Evolutionary conservation across 2,113 vertebrate genomes (phyloP), one percentile per base, ranked within the genome.

Genomic region (Chaetorhynchus papuensis): DNA sequence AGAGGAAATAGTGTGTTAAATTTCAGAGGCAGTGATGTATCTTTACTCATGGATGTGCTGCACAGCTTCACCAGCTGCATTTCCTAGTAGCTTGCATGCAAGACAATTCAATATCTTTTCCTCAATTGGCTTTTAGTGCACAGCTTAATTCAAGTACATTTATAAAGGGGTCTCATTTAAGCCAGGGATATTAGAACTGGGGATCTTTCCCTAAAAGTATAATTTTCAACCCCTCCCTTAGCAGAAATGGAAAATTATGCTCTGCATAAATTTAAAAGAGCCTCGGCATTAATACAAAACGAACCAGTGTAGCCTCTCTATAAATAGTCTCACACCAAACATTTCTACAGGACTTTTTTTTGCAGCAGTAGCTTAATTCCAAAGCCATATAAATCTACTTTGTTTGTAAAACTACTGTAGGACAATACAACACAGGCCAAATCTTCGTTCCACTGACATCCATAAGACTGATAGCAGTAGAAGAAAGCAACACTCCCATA

Each of bases 401-500:
- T 92, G 89, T 94, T 94, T 95, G 89, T 94, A 95, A 96, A 96
- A 94, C 94, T 96, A 91, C 92, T 65, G 90, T 69, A 91, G 60
- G 44, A 65, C 66, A 94, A 50, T 61, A 49, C 70, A 90, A 56
- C 49, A 27, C 33, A 79, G 41, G 80, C 86, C 74, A 94, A 94
- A 89, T 31, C 64, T 82, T 93, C 2, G 0, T 86, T 92, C 31
- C 61, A 50, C 83, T 89, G 88, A 90, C 86, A 60, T 68, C 30
- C 47, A 37, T 1, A 30, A 96, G 84, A 92, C 64, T 7, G 31
- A 93, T 77, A 88, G 69, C 44, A 88, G 60, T 57, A 95, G 83
- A 78, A 90, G 60, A 93, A 93, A 93, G 65, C 65, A 92, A 75
- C 80, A 84, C 83, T 96, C 69, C 80, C 80, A 41, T 87, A 60